Conservation (phyloP, 2,797 vertebrate genomes). For the Amazona ochrocephala region DNA sequence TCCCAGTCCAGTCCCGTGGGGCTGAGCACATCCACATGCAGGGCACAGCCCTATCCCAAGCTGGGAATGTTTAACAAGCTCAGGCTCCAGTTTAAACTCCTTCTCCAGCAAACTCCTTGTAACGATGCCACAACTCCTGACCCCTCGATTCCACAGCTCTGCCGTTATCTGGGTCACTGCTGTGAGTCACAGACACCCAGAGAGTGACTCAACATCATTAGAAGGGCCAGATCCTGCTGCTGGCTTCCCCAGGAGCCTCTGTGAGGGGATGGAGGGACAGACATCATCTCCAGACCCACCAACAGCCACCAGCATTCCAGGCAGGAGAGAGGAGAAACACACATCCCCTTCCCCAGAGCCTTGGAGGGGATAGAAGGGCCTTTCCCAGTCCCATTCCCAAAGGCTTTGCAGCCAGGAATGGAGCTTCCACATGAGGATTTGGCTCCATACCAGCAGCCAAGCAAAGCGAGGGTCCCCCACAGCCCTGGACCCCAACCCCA, state of each 20-base stretch:
- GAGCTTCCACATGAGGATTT: accelerated
- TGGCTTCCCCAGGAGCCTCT: not conserved
- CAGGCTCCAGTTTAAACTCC: not conserved
- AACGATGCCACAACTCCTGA: not conserved
- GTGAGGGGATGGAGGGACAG: accelerated
- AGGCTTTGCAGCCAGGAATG: not conserved
- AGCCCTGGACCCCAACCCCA: not conserved
- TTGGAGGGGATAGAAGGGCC: accelerated
- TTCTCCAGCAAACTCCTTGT: not conserved
- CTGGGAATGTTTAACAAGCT: not conserved
- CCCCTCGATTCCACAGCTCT: not conserved
- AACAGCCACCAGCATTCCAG: accelerated
- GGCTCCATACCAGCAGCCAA: not conserved
- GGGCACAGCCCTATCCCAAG: not conserved
- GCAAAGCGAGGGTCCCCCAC: accelerated
- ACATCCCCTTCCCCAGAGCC: accelerated
- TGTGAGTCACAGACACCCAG: conserved; percentile 47
- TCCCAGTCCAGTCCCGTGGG: not conserved
- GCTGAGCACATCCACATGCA: accelerated
- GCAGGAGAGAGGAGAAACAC: not conserved
- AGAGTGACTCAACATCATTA: conserved; percentile 1
- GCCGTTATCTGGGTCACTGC: conserved; percentile 61
- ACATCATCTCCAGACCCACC: not conserved
- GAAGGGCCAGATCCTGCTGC: not conserved
- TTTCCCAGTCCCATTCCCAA: not conserved